Evolutionary conservation across 2,113 vertebrate species (phyloP).

Genomic region (Lota lota): DNA sequence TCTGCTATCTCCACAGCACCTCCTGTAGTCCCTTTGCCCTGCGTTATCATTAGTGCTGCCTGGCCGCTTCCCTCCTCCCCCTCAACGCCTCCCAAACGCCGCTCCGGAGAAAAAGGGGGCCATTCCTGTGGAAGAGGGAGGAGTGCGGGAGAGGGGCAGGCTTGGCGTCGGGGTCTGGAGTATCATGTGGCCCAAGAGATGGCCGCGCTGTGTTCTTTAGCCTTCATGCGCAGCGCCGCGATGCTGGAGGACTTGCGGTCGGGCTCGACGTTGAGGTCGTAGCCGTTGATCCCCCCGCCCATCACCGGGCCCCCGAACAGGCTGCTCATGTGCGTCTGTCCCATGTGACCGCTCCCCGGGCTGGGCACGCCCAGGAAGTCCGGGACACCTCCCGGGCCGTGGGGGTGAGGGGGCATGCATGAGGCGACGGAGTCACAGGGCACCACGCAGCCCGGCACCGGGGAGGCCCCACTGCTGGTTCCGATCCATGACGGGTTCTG

Average conservation of each 20-base stretch:
- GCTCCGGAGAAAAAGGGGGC: conserved; percentile 27
- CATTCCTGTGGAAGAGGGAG: not conserved
- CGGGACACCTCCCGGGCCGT: conserved; percentile 77
- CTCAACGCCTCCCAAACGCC: conserved; percentile 39
- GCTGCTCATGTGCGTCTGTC: conserved; percentile 92
- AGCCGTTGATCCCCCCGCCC: conserved; percentile 85
- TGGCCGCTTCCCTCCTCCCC: conserved; percentile 46
- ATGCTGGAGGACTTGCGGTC: conserved; percentile 97
- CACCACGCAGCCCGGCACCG: conserved; percentile 88
- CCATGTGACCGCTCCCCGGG: conserved; percentile 82
- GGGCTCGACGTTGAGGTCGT: conserved; percentile 89
- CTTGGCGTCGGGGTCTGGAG: conserved; percentile 24
- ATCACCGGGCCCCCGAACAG: conserved; percentile 84
- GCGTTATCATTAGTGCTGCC: conserved; percentile 65
- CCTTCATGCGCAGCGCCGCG: conserved; percentile 92
- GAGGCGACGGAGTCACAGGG: conserved; percentile 88
- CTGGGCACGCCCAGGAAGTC: conserved; percentile 87
- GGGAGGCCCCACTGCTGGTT: conserved; percentile 83
- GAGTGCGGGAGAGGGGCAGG: conserved; percentile 20
- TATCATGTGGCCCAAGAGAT: conserved; percentile 98
- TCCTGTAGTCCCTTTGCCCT: conserved; percentile 56
- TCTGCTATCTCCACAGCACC: conserved; percentile 56
- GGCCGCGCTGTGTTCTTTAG: conserved; percentile 96
- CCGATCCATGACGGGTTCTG: conserved; percentile 93
- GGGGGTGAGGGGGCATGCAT: conserved; percentile 93